These are phyloP conservation scores for Gymnocypris eckloni DNA, from an alignment of 2,797 vertebrate genomes.

Conservation along the genomic window DNA sequence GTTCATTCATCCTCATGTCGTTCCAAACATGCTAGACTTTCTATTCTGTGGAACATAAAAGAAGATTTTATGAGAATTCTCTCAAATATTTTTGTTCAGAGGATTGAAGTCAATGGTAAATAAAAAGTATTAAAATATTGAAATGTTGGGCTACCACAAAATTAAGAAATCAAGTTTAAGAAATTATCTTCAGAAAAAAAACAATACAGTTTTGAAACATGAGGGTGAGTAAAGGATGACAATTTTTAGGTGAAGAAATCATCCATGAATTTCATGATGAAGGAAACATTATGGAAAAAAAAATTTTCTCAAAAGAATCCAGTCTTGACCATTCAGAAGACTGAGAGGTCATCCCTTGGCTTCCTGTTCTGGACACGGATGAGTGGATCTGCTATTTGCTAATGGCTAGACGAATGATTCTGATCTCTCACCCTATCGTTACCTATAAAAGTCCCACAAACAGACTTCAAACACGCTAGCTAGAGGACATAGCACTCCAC, in stretches of 20 bases:
- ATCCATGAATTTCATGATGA: neutral
- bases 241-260: neutral
- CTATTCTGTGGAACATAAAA: neutral
- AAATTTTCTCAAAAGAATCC: neutral
- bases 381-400: slow-evolving; percentile 41
- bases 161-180: too few relatives aligned
- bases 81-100: neutral
- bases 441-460: slow-evolving; percentile 54
- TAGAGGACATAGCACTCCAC: slow-evolving; percentile 33
- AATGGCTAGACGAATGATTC: slow-evolving; percentile 37
- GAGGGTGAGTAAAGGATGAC: neutral
- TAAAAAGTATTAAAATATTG: neutral
- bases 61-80: neutral
- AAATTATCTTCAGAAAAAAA: neutral
- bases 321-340: slow-evolving; percentile 38
- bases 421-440: slow-evolving; percentile 54
- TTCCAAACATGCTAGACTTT: neutral
- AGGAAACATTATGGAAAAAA: too few relatives aligned
- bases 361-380: slow-evolving; percentile 34
- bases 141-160: neutral
- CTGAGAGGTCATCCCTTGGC: slow-evolving; percentile 52
- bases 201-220: neutral
- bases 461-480: slow-evolving; percentile 56
- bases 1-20: neutral
- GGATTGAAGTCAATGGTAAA: neutral